Conservation (phyloP, 2,113 vertebrate genomes). For the Thalassarche chlororhynchos region DNA sequence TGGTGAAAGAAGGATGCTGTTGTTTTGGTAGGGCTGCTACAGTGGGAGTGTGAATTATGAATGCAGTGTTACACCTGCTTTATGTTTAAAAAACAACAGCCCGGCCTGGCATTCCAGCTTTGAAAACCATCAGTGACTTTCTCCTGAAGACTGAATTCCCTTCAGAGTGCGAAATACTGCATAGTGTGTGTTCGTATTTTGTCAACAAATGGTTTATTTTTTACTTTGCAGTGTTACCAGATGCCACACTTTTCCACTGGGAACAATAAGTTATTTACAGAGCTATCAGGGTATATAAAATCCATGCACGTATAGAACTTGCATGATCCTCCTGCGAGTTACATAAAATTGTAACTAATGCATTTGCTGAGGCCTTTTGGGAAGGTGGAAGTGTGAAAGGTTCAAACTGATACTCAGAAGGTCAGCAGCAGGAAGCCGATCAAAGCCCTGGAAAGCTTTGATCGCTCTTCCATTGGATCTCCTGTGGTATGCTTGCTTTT, state of each 20-base stretch:
- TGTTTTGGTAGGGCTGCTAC: neutral
- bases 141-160: neutral
- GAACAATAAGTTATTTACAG: neutral
- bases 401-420: neutral
- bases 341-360: neutral
- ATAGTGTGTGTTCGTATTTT: neutral
- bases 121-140: neutral
- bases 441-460: slow-evolving; percentile 2
- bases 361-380: neutral
- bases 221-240: neutral
- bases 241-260: neutral
- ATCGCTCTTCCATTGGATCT: neutral
- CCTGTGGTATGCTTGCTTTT: neutral
- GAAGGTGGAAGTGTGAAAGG: neutral
- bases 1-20: neutral
- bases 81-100: neutral
- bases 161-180: neutral
- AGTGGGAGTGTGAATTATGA: neutral
- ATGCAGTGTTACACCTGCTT: neutral
- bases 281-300: neutral
- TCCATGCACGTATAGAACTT: neutral
- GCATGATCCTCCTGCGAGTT: neutral
- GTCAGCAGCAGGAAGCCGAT: neutral
- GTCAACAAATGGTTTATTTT: neutral
- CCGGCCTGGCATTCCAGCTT: neutral